A percentile compares a stretch with the other conserved stretches of the same genome.
Conservation (phyloP, 2,113 vertebrate genomes). For the Corythoichthys intestinalis region DNA sequence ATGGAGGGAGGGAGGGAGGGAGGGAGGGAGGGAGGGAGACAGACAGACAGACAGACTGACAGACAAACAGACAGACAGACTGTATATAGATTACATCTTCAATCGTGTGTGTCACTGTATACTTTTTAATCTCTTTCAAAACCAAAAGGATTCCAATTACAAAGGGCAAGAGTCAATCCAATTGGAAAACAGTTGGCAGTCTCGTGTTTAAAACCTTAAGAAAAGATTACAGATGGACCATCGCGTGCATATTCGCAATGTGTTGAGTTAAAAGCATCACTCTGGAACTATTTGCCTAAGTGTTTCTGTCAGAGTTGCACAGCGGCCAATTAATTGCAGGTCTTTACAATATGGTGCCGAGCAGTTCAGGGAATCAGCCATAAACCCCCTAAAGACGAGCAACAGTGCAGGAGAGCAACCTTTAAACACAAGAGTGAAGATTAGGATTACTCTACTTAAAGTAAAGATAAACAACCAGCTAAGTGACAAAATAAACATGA, state of each 20-base stretch:
- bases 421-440: slow-evolving; percentile 22
- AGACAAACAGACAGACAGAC: background rate
- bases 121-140: slow-evolving; percentile 53
- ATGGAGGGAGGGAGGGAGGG: background rate
- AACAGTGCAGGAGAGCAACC: slow-evolving; percentile 15
- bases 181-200: slow-evolving; percentile 56
- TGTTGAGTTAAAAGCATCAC: slow-evolving; percentile 46
- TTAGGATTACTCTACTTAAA: slow-evolving; percentile 28
- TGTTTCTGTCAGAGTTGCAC: slow-evolving; percentile 40
- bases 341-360: slow-evolving; percentile 38
- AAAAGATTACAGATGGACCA: slow-evolving; percentile 50
- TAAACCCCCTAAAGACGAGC: slow-evolving; percentile 25
- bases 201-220: slow-evolving; percentile 58
- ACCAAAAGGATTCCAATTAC: slow-evolving; percentile 52
- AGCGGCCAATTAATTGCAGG: slow-evolving; percentile 33
- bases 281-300: slow-evolving; percentile 49
- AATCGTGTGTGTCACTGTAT: background rate
- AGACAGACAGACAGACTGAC: background rate
- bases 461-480: background rate
- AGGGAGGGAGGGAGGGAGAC: background rate
- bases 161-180: slow-evolving; percentile 56
- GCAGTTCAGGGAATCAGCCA: slow-evolving; percentile 26
- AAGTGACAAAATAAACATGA: background rate
- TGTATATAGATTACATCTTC: background rate
- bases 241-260: slow-evolving; percentile 31